A percentile compares a stretch with the other conserved stretches of the same genome.
phyloP scores from a whole-genome alignment of 2,113 vertebrate species.

The Uropsilus gracilis region DNA sequence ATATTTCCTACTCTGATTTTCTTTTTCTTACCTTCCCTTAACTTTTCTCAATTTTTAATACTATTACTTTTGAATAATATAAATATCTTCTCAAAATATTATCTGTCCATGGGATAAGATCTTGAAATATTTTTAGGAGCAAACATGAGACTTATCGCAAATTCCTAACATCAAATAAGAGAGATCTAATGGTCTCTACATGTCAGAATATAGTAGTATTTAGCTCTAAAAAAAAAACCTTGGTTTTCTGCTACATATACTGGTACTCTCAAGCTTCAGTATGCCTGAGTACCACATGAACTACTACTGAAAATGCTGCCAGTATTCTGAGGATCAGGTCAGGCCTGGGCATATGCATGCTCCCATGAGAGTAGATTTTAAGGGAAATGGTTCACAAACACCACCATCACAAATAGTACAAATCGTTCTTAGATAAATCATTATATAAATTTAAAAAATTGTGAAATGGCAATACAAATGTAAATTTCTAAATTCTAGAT shows the following conservation, averaged over 20 bases:
- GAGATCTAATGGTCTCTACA: background rate
- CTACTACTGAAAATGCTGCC: background rate
- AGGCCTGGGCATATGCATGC: background rate
- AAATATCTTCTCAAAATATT: background rate
- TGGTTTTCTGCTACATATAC: background rate
- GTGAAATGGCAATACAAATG: background rate
- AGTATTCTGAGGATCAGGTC: background rate
- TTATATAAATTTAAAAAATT: too few relatives aligned
- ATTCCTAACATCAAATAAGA: background rate
- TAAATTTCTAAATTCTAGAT: background rate
- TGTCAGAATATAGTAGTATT: background rate
- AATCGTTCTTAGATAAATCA: background rate
- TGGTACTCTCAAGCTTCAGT: background rate
- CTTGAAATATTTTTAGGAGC: background rate
- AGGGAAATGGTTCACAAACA: background rate
- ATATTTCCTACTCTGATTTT: background rate
- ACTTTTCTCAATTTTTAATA: conserved; percentile 19
- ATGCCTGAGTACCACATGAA: background rate
- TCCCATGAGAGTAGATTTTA: background rate
- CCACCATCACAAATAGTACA: background rate
- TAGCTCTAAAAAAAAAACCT: background rate
- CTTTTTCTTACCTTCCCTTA: background rate
- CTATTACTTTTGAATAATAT: background rate
- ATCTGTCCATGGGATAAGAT: background rate
- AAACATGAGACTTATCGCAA: background rate